Evolutionary conservation across 2,113 vertebrate genomes (phyloP), one percentile per base, ranked within the genome.

Genomic region (Chaetura pelagica): DNA sequence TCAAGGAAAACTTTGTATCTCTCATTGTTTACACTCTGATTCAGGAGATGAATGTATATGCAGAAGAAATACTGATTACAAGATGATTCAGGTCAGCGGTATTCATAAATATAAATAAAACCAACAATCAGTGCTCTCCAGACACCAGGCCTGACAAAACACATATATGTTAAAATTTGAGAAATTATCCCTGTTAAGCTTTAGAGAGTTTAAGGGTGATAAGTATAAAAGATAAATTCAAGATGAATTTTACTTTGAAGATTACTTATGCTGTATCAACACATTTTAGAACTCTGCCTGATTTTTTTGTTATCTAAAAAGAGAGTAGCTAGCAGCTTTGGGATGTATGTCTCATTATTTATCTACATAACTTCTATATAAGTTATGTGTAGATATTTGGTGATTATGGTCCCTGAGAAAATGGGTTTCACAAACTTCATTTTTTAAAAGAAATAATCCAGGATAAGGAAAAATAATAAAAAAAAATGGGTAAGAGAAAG

Each of bases 81-180:
- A 58, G 35, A 54, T 29, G 15, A 64, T 84, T 69, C 52, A 78
- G 67, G 29, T 90, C 74, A 89, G 57, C 0, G 8, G 52, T 84
- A 82, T 62, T 87, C 78, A 46, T 72, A 87, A 76, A 79, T 48
- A 94, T 38, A 85, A 93, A 84, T 66, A 93, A 94, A 95, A 19
- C 34, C 51, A 89, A 86, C 44, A 79, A 48, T 42, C 52, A 78
- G 24, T 67, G 75, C 34, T 84, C 22, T 84, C 66, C 76, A 68
- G 59, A 61, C 34, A 58, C 7, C 22, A 59, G 32, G 27, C n/a
- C 5, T 93, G 86, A 73, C 46, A 77, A 94, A 91, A 76, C 23
- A 24, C 72, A 30, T 52, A 51, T 18, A 21, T 67, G 19, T 48
- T 52, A 73, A 81, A 79, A 51, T 26, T 66, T 61, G 83, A 30